A percentile compares a stretch with the other conserved stretches of the same genome.
Evolutionary conservation across 2,113 vertebrate species (phyloP).

Genomic region (Mobula hypostoma): DNA sequence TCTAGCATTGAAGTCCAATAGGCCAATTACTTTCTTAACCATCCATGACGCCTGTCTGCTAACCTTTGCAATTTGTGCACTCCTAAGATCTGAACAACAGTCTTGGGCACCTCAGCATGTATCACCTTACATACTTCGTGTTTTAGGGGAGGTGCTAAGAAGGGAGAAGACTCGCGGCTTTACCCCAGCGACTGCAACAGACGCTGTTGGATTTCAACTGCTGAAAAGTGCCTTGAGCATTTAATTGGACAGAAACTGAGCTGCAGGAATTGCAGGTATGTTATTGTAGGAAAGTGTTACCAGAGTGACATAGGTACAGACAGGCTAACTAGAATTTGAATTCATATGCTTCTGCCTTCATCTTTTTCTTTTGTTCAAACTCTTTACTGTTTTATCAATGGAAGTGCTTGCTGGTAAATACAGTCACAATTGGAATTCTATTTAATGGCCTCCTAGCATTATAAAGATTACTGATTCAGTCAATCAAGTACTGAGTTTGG

Average conservation of each 20-base stretch:
- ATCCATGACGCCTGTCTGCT: no score
- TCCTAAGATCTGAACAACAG: neutral
- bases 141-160: neutral
- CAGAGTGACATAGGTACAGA: no score
- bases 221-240: neutral
- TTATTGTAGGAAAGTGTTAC: neutral
- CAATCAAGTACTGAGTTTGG: neutral
- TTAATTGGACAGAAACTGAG: neutral
- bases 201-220: neutral
- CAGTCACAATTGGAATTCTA: neutral
- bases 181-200: neutral
- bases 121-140: neutral
- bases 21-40: no score
- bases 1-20: no score
- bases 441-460: neutral
- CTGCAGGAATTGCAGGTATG: constrained; percentile 7
- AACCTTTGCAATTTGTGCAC: neutral
- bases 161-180: neutral
- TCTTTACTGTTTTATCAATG: neutral
- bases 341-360: neutral
- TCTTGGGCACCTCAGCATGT: neutral
- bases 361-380: neutral
- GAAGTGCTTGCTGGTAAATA: neutral
- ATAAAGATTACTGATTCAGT: neutral
- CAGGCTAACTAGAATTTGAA: neutral